phyloP scores from a whole-genome alignment of 2,888 invertebrate genomes.

The Drosophila prolongata region DNA sequence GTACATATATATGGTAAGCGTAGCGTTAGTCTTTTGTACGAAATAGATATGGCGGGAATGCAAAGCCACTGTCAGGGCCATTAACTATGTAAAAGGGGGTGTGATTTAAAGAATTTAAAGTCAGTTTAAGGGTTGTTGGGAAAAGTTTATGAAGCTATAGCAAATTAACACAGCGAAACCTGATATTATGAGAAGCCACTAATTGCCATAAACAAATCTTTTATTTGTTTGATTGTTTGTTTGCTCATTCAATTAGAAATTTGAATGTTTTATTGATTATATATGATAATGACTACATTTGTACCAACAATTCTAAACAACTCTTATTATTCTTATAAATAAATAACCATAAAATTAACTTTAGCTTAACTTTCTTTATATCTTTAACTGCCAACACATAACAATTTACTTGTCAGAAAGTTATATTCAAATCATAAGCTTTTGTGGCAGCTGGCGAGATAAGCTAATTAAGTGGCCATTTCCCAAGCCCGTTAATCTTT shows the following conservation, averaged over 20 bases:
- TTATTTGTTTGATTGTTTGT: neutral
- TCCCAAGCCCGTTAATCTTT: slow-evolving; percentile 1
- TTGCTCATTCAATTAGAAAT: neutral
- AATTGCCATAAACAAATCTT: slow-evolving; percentile 1
- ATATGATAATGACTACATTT: too few relatives aligned
- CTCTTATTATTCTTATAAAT: neutral
- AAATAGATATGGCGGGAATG: slow-evolving; percentile 25
- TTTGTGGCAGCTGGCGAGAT: slow-evolving; percentile 15
- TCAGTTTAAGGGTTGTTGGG: neutral
- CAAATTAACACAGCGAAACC: neutral
- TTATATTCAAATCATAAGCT: slow-evolving; percentile 13
- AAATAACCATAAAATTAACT: neutral
- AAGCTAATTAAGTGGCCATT: neutral
- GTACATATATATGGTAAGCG: slow-evolving; percentile 17
- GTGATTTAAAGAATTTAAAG: slow-evolving; percentile 33
- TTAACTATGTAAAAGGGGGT: slow-evolving; percentile 42
- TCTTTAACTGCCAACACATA: slow-evolving; percentile 1
- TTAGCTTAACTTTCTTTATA: neutral
- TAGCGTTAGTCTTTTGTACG: slow-evolving; percentile 38
- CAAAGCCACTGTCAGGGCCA: slow-evolving; percentile 31
- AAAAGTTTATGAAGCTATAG: neutral
- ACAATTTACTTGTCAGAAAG: slow-evolving; percentile 19
- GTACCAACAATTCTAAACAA: too few relatives aligned
- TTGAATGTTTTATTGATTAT: too few relatives aligned
- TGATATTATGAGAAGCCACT: neutral